Evolutionary conservation across 2,888 invertebrate species (phyloP).

Genomic region (Agonopterix subpropinquella): DNA sequence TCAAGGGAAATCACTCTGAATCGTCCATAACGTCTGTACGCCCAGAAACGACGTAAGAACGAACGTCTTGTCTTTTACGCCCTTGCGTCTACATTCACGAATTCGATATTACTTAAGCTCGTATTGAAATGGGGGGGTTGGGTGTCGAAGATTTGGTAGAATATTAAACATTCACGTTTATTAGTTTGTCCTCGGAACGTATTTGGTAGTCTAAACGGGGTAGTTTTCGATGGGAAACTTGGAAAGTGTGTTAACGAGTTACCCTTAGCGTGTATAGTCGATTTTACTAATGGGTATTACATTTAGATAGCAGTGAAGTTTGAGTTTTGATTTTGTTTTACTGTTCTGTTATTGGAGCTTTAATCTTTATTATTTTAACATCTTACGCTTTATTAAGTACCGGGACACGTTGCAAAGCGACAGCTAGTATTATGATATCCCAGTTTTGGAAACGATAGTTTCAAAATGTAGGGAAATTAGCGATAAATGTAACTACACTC

Average conservation of each 20-base stretch:
- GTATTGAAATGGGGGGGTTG: constrained; percentile 56
- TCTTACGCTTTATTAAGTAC: no score
- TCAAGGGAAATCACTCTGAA: constrained; percentile 72
- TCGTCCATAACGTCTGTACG: constrained; percentile 59
- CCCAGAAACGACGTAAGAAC: constrained; percentile 8
- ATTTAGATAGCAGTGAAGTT: constrained; percentile 38
- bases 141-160: constrained; percentile 57
- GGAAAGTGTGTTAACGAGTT: constrained; percentile 70
- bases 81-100: constrained; percentile 31
- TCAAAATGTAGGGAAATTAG: no score
- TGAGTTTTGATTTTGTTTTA: constrained; percentile 1
- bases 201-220: constrained; percentile 67
- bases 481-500: no score
- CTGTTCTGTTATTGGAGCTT: neutral
- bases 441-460: no score
- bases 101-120: constrained; percentile 61
- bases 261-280: constrained; percentile 40
- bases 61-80: constrained; percentile 28
- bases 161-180: constrained; percentile 75
- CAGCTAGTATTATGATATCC: no score
- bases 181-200: constrained; percentile 69
- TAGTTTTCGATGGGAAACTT: constrained; percentile 62
- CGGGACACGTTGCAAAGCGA: no score
- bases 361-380: no score
- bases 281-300: constrained; percentile 59